Conservation (phyloP, 2,797 vertebrate species). For the Pelobates cultripes region DNA sequence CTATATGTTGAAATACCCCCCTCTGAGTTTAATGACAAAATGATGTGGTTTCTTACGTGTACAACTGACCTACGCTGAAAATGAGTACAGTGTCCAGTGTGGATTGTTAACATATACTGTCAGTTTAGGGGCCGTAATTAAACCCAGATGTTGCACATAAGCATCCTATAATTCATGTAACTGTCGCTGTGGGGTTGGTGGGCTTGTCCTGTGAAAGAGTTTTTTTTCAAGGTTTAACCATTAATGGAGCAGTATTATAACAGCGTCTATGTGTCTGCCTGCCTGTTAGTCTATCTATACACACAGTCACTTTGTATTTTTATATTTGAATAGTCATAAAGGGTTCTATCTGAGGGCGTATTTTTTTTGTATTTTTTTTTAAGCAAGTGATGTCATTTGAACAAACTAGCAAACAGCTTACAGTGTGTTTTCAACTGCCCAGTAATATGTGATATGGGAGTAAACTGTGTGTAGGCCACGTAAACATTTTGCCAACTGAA, state of each 20-base stretch:
- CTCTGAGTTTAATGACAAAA: conserved; percentile 11
- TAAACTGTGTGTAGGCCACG: not conserved
- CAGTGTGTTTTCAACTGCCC: too few relatives aligned
- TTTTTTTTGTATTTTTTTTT: too few relatives aligned
- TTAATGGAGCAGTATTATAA: too few relatives aligned
- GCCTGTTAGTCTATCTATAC: too few relatives aligned
- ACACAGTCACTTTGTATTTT: too few relatives aligned
- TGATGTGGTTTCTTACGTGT: not conserved
- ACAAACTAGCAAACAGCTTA: too few relatives aligned
- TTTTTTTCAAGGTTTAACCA: too few relatives aligned
- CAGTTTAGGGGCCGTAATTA: not conserved
- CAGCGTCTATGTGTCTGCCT: too few relatives aligned
- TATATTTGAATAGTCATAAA: too few relatives aligned
- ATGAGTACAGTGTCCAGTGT: not conserved
- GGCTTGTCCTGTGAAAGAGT: not conserved
- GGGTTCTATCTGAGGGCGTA: too few relatives aligned
- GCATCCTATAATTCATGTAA: conserved; percentile 9
- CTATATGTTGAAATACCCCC: not conserved
- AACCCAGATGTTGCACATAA: conserved; percentile 22
- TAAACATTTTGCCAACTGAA: not conserved
- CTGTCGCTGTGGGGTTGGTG: not conserved
- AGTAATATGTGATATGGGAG: too few relatives aligned
- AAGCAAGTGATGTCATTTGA: too few relatives aligned
- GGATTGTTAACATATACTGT: not conserved
- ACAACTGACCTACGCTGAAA: not conserved